Base-by-base conservation (phyloP, 2,797 vertebrate species). In the Brachyalestes nurse region DNA sequence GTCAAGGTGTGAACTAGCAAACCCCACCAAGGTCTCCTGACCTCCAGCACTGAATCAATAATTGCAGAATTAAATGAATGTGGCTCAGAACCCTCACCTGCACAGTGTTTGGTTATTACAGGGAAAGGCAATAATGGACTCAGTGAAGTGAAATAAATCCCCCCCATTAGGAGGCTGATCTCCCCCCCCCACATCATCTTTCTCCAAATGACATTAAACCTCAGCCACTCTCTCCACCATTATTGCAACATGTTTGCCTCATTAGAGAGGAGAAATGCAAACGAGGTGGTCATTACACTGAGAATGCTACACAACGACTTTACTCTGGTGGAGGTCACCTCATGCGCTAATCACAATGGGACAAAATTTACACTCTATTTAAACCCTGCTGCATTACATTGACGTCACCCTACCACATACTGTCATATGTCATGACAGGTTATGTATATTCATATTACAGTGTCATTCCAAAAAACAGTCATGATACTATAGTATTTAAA, bases 51-150 rank as follows among this genome's bases (percentile, higher is more conserved):
- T 1, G 21, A 61, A 62, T 40, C 45, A 38, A 71, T 70, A 64
- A 76, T 76, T 17, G 69, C 21, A 61, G 64, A 70, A 75, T 67
- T 67, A 75, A 69, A 38, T 67, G 61, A 53, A 64, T n/a, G 57
- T 13, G 13, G n/a, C 49, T 51, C 16, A 10, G 61, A 77, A 51
- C 62, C 51, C 28, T 51, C 21, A 49, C 25, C 42, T 69, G 40
- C 65, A 47, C 4, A 49, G 74, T 51, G 49, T 64, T 45, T 66
- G 74, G 5, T 25, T 77, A 67, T 67, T 77, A 67, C 19, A 55
- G 55, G 21, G n/a, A 73, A 25, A 80, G 6, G 71, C 62, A 74
- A 74, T 60, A 58, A 58, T 34, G 23, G 66, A 73, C 51, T 45
- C 53, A 45, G 45, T 67, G 51, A 12, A 40, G 34, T 69, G 34